Percentiles rank a stretch among this genome's conserved stretches.
phyloP scores from a whole-genome alignment of 2,888 invertebrate species.

The Dromius quadrimaculatus region DNA sequence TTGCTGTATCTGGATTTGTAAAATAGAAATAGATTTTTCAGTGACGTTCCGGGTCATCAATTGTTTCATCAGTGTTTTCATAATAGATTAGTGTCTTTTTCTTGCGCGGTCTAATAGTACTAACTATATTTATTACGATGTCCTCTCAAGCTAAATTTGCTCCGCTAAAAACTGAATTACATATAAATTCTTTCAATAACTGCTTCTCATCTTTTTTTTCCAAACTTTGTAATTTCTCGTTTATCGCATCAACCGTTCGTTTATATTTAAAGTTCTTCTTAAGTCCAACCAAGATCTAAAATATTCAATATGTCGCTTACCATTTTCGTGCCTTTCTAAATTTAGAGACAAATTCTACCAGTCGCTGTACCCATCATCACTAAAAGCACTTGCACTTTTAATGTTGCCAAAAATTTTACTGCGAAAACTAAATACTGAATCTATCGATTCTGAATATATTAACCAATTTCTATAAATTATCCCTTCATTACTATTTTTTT shows the following conservation, averaged over 20 bases:
- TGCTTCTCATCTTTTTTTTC: too few species aligned
- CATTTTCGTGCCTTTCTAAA: neutral
- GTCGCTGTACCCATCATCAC: neutral
- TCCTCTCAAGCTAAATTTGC: too few species aligned
- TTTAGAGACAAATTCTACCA: neutral
- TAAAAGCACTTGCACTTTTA: neutral
- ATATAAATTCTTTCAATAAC: neutral
- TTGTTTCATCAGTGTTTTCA: too few species aligned
- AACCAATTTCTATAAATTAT: constrained; percentile 7
- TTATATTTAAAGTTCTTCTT: too few species aligned
- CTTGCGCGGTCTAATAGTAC: too few species aligned
- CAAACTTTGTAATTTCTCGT: too few species aligned
- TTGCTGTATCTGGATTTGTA: too few species aligned
- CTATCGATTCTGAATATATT: constrained; percentile 18
- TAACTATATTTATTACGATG: too few species aligned
- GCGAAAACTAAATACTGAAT: constrained; percentile 10
- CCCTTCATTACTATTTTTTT: neutral
- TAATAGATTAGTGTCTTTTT: too few species aligned
- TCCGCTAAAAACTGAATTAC: neutral
- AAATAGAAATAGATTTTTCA: too few species aligned
- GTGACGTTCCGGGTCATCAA: too few species aligned
- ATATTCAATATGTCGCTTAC: neutral
- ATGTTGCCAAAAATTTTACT: constrained; percentile 29
- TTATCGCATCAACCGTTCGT: too few species aligned
- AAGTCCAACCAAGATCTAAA: neutral